Conservation (phyloP, 2,113 vertebrate species). For the Garra rufa region DNA sequence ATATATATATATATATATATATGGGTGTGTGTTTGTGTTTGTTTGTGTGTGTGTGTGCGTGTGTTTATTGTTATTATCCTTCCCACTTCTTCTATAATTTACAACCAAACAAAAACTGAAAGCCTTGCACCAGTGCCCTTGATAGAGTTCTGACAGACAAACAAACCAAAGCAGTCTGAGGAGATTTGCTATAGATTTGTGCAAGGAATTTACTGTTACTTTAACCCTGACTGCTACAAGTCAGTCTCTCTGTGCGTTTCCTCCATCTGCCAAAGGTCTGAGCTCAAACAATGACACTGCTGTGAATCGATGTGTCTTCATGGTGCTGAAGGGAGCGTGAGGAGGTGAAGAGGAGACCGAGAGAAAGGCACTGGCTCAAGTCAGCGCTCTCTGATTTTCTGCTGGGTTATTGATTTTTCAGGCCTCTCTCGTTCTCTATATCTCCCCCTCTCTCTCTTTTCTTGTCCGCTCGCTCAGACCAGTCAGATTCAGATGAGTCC, state of each 20-base stretch:
- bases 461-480: conserved; percentile 38
- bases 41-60: no score
- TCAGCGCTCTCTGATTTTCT: conserved; percentile 59
- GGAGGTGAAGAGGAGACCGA: conserved; percentile 41
- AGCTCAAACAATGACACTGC: neutral
- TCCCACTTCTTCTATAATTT: neutral
- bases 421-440: conserved; percentile 1
- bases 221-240: neutral
- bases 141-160: conserved; percentile 13
- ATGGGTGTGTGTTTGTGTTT: no score
- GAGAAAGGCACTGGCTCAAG: conserved; percentile 47
- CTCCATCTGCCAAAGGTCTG: conserved; percentile 15
- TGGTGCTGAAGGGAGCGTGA: conserved; percentile 37
- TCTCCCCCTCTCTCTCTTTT: conserved; percentile 40
- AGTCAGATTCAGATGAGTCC: conserved; percentile 61
- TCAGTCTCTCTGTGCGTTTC: neutral
- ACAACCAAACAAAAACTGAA: neutral
- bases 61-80: neutral
- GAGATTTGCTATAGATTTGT: conserved; percentile 13
- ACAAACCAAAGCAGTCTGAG: neutral
- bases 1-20: no score
- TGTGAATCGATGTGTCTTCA: conserved; percentile 10
- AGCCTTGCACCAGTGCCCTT: conserved; percentile 1
- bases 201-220: conserved; percentile 4
- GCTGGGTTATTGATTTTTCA: conserved; percentile 72